A percentile compares a stretch with the other conserved stretches of the same genome.
phyloP scores from a whole-genome alignment of 1,140 invertebrate genomes.

The Drosophila quadrilineata region DNA sequence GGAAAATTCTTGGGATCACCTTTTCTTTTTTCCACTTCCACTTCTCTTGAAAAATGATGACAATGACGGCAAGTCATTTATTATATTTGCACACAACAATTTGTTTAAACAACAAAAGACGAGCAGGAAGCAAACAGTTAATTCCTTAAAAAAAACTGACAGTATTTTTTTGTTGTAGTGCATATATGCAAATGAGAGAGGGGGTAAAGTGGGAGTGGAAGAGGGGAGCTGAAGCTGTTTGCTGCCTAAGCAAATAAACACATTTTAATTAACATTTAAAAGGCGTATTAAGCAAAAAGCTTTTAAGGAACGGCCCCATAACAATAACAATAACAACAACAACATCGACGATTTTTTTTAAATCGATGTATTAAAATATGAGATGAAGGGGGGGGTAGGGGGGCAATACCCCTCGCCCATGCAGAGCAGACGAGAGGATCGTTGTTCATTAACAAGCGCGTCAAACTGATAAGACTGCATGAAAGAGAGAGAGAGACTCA shows the following conservation, averaged over 20 bases:
- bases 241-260: conserved; percentile 54
- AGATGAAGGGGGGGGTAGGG: no score
- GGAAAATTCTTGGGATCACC: background rate
- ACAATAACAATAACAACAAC: conserved; percentile 60
- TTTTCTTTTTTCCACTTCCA: background rate
- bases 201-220: background rate
- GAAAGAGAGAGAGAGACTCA: background rate
- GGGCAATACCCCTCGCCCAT: background rate
- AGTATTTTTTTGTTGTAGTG: background rate
- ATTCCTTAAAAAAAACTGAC: no score
- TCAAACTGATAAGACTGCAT: conserved; percentile 61
- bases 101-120: conserved; percentile 2
- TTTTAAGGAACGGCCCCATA: conserved; percentile 70
- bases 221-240: background rate
- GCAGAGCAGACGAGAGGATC: conserved; percentile 4
- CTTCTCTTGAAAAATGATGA: conserved; percentile 52
- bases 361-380: conserved; percentile 76
- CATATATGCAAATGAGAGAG: conserved; percentile 16
- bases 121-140: conserved; percentile 4
- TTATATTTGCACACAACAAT: conserved; percentile 26
- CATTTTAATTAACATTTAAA: conserved; percentile 78
- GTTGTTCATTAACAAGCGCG: conserved; percentile 76
- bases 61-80: conserved; percentile 40
- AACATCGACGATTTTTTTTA: conserved; percentile 38
- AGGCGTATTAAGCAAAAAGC: conserved; percentile 74